These are phyloP conservation scores for Sogatella furcifera DNA, from an alignment of 1,140 invertebrate genomes.

Conservation along the genomic window DNA sequence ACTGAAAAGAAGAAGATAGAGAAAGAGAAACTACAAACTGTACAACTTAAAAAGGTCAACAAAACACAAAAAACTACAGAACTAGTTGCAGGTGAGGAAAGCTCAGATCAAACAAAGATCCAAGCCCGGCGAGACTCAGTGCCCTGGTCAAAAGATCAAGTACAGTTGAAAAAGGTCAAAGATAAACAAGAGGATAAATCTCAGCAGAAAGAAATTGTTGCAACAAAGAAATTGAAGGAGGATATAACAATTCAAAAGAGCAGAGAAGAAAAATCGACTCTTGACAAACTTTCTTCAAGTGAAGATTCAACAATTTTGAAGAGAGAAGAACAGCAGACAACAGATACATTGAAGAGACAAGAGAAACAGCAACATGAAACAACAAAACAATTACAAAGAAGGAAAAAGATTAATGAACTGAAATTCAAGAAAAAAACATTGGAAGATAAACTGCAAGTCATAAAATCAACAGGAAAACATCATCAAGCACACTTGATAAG, in stretches of 20 bases:
- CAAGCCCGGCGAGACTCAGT: neutral
- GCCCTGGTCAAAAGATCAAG: neutral
- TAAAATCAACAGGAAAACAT: too few species aligned
- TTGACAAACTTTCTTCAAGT: too few species aligned
- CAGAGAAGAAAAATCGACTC: neutral
- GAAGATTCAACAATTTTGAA: too few species aligned
- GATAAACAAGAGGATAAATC: neutral
- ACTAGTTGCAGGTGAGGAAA: neutral
- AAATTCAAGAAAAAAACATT: neutral
- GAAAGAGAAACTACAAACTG: constrained; percentile 30
- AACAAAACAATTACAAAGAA: neutral
- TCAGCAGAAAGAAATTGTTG: neutral
- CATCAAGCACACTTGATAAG: neutral
- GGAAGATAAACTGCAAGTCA: neutral
- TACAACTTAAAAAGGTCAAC: constrained; percentile 34
- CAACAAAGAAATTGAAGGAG: neutral
- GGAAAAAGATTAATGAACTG: constrained; percentile 1
- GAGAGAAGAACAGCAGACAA: too few species aligned
- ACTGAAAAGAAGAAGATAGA: constrained; percentile 22
- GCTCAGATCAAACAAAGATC: neutral
- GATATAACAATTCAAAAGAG: neutral
- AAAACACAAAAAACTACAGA: constrained; percentile 19
- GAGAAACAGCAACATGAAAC: neutral
- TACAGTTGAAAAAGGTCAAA: neutral
- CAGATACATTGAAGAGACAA: neutral